Evolutionary conservation across 2,797 vertebrate species (phyloP).

Genomic region (Enteromius afrohamiltoni): DNA sequence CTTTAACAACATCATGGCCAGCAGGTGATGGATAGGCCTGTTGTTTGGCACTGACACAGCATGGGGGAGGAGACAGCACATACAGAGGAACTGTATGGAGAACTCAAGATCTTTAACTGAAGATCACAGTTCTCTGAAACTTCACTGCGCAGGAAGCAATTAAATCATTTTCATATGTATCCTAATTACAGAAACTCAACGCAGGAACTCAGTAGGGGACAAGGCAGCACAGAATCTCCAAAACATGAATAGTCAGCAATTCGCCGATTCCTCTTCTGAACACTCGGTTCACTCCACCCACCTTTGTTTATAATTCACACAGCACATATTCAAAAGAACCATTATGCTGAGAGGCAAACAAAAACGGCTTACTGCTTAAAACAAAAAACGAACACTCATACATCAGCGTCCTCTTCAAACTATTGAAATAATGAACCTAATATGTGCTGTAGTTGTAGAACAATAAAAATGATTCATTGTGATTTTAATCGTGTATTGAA

Average conservation of each 20-base stretch:
- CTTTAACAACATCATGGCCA: constrained; percentile 37
- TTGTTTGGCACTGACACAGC: constrained; percentile 39
- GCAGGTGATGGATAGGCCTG: constrained; percentile 40
- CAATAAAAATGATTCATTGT: constrained; percentile 3
- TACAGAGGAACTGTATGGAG: neutral
- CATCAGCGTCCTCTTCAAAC: neutral
- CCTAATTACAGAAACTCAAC: neutral
- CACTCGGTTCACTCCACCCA: neutral
- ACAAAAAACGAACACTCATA: neutral
- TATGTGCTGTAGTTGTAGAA: neutral
- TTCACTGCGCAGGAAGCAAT: neutral
- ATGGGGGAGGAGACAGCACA: constrained; percentile 8
- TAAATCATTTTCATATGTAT: neutral
- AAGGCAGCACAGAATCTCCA: neutral
- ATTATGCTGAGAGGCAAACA: constrained; percentile 9
- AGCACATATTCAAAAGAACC: constrained; percentile 24
- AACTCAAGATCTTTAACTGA: neutral
- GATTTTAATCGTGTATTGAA: constrained; percentile 10
- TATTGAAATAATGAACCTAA: constrained; percentile 9
- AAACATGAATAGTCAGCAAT: constrained; percentile 8
- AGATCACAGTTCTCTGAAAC: neutral
- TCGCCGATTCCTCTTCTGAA: constrained; percentile 1
- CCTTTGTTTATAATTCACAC: constrained; percentile 22
- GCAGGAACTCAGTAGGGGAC: neutral
- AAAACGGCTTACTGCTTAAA: constrained; percentile 10